Evolutionary conservation across 2,113 vertebrate genomes (phyloP).

Genomic region (Acrocephalus kingi): DNA sequence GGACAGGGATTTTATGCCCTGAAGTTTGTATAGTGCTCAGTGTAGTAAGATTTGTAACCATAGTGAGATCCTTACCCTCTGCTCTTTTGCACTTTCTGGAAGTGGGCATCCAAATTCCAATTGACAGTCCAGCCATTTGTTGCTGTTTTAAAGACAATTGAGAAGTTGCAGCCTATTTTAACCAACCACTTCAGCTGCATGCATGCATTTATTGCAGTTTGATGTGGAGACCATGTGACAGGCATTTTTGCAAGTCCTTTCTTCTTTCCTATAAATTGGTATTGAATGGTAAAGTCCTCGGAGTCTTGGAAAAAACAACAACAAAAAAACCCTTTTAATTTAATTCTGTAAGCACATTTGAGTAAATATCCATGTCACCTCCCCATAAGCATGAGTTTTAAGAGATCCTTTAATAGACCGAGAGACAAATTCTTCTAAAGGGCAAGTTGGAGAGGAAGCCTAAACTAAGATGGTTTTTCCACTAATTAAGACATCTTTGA

Average conservation of each 20-base stretch:
- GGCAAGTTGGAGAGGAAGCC: background rate
- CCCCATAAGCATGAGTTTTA: background rate
- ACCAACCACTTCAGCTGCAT: accelerated
- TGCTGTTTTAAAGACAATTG: background rate
- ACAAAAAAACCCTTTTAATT: background rate
- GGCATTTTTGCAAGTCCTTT: background rate
- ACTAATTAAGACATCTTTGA: background rate
- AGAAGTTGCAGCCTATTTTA: background rate
- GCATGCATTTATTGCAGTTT: background rate
- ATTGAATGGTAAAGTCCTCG: background rate
- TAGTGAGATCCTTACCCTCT: background rate
- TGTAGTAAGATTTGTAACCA: background rate
- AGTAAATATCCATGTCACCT: background rate
- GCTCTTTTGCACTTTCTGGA: background rate
- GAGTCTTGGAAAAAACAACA: background rate
- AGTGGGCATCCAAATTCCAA: background rate
- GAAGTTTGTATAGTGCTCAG: background rate
- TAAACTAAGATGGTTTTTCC: background rate
- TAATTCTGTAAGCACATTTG: background rate
- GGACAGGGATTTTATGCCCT: background rate
- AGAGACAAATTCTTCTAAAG: background rate
- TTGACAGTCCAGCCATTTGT: background rate
- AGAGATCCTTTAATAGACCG: background rate
- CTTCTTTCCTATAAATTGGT: background rate
- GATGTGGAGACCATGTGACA: background rate